These are phyloP conservation scores for Ormyrus thymus DNA, from an alignment of 2,888 invertebrate species.

Conservation along the genomic window DNA sequence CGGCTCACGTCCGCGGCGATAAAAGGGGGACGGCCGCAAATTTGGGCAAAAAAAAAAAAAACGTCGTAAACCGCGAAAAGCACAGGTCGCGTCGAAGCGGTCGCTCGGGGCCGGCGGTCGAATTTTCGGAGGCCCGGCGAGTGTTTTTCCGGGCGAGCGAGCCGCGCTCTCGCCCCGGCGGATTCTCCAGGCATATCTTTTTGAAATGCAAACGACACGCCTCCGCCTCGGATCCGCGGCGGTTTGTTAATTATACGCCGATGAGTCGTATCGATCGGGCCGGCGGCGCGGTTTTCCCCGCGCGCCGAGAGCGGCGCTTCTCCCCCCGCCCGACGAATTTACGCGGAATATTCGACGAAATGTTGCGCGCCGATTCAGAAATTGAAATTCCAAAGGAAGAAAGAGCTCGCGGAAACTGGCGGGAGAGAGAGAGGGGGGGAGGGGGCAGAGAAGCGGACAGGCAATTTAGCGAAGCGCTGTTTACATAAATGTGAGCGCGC, in stretches of 20 bases:
- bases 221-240: background rate
- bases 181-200: slow-evolving; percentile 35
- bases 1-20: too few species aligned
- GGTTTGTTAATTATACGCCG: slow-evolving; percentile 37
- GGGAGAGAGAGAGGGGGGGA: too few species aligned
- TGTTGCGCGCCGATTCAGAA: background rate
- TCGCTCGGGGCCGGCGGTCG: too few species aligned
- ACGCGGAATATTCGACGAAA: slow-evolving; percentile 23
- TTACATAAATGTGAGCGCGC: too few species aligned
- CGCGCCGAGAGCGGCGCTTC: background rate
- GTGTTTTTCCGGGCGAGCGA: slow-evolving; percentile 32
- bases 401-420: background rate
- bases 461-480: too few species aligned
- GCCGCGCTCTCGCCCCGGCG: background rate
- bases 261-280: slow-evolving; percentile 29
- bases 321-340: background rate
- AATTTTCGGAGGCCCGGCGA: slow-evolving; percentile 2
- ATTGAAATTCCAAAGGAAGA: slow-evolving; percentile 17
- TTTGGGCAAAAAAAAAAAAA: too few species aligned
- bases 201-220: slow-evolving; percentile 44
- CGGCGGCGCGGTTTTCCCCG: background rate
- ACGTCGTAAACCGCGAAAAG: too few species aligned
- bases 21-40: too few species aligned
- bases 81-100: too few species aligned
- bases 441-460: too few species aligned